Evolutionary conservation across 2,113 vertebrate species (phyloP), one percentile per base, ranked within the genome.

Genomic region (Macquaria ambigua): DNA sequence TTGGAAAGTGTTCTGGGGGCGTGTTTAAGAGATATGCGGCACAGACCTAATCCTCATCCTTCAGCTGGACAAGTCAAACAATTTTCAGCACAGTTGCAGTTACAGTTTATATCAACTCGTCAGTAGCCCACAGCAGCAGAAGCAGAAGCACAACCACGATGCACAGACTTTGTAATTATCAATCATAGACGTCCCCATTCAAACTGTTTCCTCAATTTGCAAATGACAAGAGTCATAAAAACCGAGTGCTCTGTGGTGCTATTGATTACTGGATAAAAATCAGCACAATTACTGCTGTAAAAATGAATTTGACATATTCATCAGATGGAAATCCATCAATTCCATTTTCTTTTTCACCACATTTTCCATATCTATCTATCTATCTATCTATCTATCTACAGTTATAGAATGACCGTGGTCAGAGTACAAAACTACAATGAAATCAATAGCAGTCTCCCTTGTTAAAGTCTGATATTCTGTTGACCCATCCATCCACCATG

Each of bases 101-200:
- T 55, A 3, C 14, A 14, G 64, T 75, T 80, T 68, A 74, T 82
- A 68, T 79, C 56, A 70, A 28, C 43, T 80, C 23, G 1, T 79
- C 55, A 88, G 80, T 74, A 81, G 37, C 80, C 68, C 62, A 43
- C 41, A 86, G 61, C 85, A 71, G 67, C 34, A 66, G 37, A 70
- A 71, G 67, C 34, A 66, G 37, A 70, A 23, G 10, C 79, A 83
- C 70, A 82, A 68, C 39, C 66, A 70, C 58, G 56, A 86, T 7
- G 23, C 66, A 59, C 43, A 82, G 68, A 55, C 58, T 41, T 31
- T 70, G 67, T 82, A 84, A 70, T 86, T 68, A 88, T 86, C 66
- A 82, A 82, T 86, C 79, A 86, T 77, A 84, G 31, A 89, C 84
- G 74, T 68, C 9, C 16, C 7, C 71, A 76, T 79, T 83, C 64